These are phyloP conservation scores for Malurus leucopterus DNA, from an alignment of 2,797 vertebrate genomes.

Conservation along the genomic window DNA sequence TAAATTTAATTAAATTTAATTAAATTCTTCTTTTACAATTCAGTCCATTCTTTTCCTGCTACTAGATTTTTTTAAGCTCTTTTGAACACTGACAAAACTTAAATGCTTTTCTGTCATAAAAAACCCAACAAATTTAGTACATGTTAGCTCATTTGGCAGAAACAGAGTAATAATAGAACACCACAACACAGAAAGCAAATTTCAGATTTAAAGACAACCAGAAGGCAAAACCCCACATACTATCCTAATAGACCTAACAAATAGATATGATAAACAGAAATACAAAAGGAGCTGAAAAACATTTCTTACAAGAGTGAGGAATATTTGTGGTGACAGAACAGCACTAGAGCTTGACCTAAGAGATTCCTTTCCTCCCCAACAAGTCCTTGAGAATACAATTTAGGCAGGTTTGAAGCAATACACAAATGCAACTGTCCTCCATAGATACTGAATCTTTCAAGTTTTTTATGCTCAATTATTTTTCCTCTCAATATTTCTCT, in stretches of 20 bases:
- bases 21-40: neutral
- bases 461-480: too few relatives aligned
- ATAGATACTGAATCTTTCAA: rapidly evolving
- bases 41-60: neutral
- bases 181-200: neutral
- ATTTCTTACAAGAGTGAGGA: neutral
- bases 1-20: too few relatives aligned
- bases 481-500: neutral
- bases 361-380: neutral
- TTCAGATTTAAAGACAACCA: neutral
- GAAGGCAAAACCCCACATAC: neutral
- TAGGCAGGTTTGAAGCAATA: neutral
- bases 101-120: neutral
- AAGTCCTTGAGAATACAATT: neutral
- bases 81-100: neutral
- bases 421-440: neutral
- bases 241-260: neutral
- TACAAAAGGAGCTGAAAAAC: neutral
- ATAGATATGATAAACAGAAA: neutral
- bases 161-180: neutral
- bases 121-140: neutral
- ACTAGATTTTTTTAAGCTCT: neutral
- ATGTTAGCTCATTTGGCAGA: neutral
- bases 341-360: neutral
- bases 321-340: neutral